phyloP scores from a whole-genome alignment of 53 echinoderm and acorn worm genomes.

The Patiria pectinifera region DNA sequence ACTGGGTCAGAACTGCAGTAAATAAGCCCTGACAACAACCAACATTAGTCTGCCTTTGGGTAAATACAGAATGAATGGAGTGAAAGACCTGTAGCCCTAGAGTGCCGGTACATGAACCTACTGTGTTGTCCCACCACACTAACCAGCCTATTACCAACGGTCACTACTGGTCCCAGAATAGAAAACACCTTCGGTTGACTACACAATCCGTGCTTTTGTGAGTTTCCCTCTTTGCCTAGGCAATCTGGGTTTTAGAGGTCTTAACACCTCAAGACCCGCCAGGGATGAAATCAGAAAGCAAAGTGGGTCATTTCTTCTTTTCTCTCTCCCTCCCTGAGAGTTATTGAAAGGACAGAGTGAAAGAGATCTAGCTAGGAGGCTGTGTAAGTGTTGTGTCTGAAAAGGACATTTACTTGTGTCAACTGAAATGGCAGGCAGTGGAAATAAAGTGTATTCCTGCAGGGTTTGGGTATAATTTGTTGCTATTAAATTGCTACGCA shows the following conservation, averaged over 20 bases:
- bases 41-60: not conserved
- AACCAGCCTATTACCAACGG: not conserved
- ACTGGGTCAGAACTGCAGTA: not conserved
- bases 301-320: slow-evolving; percentile 15
- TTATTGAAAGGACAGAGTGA: not conserved
- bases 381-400: slow-evolving; percentile 1
- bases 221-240: not conserved
- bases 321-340: not conserved
- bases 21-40: slow-evolving; percentile 18
- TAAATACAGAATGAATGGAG: slow-evolving; percentile 5
- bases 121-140: not conserved
- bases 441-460: slow-evolving; percentile 18
- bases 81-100: not conserved
- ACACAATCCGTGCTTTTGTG: slow-evolving; percentile 12
- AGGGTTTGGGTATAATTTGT: slow-evolving; percentile 10
- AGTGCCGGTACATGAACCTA: not conserved
- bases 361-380: not conserved
- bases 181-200: not conserved
- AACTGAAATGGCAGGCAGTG: slow-evolving; percentile 10
- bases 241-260: slow-evolving; percentile 20
- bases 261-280: not conserved
- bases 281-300: slow-evolving; percentile 19
- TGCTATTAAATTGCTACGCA: not conserved
- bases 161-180: not conserved
- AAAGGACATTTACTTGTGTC: slow-evolving; percentile 34